Base-by-base conservation (phyloP, 2,113 vertebrate species). In the Podiceps cristatus region DNA sequence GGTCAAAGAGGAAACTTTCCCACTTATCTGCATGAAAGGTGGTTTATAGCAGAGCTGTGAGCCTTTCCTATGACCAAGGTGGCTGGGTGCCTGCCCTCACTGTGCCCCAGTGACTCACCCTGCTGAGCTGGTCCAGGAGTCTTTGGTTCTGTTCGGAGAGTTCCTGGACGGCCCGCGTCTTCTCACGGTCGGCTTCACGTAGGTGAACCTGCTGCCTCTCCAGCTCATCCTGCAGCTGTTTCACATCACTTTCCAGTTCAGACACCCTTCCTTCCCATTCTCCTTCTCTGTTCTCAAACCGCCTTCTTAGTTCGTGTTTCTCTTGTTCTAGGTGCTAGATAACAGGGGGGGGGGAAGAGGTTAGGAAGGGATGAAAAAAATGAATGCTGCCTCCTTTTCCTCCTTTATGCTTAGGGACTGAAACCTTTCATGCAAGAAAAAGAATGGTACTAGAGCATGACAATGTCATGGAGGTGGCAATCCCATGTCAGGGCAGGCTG, bases 91-190 rank as follows among this genome's bases (percentile, higher is more conserved):
- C 64, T 77, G 73, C 74, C 49, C 18, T 47, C 3, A 4, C 71
- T 8, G 2, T 31, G 73, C 44, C 3, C 1, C 6, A 2, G 15
- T 31, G 10, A 97, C 99, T 99, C 95, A 99, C 99, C 99, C 98
- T 98, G 96, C 97, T 99, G 96, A 99, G 99, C 97, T 99, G 99
- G 98, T 99, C 99, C 97, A 99, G 96, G 90, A 99, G 98, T 95
- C 99, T 98, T 88, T 99, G 99, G 99, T 99, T 99, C 98, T 99
- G 99, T 97, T 99, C 99, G 3, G 99, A 99, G 71, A 99, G 98
- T 96, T 99, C 99, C 69, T 99, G 98, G 94, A 99, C 98, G 5
- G 98, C 98, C 53, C 98, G 98, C 1, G 98, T 99, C 97, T 99
- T 99, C 93, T 99, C 99, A 2, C 99, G 97, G 95, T 99, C 99